Evolutionary conservation across 2,797 vertebrate genomes (phyloP).

Genomic region (Neostethus bicornis): DNA sequence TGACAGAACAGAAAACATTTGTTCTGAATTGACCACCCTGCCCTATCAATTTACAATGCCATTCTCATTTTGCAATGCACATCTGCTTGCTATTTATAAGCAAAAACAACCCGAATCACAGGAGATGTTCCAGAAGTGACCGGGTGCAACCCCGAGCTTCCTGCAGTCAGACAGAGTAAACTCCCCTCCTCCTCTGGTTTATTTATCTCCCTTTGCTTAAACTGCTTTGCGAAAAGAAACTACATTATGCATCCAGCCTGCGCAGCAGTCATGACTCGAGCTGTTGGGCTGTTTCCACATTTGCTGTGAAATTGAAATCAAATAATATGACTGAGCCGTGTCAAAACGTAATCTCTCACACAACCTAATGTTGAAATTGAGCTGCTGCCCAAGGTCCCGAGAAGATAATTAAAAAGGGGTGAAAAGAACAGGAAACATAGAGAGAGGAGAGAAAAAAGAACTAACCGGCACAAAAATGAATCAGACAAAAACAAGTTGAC

Average conservation of each 20-base stretch:
- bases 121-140: constrained; percentile 63
- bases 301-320: constrained; percentile 75
- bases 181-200: constrained; percentile 34
- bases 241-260: constrained; percentile 63
- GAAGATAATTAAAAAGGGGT: constrained; percentile 68
- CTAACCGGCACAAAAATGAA: constrained; percentile 48
- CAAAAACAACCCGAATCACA: constrained; percentile 54
- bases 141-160: constrained; percentile 46
- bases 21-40: constrained; percentile 47
- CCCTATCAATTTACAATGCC: constrained; percentile 48
- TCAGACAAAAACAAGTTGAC: constrained; percentile 58
- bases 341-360: constrained; percentile 76
- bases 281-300: constrained; percentile 71
- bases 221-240: constrained; percentile 34
- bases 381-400: constrained; percentile 68
- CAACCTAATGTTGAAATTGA: constrained; percentile 73
- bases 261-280: constrained; percentile 68
- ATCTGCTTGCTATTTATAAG: constrained; percentile 68
- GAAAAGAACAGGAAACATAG: constrained; percentile 38
- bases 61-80: constrained; percentile 57
- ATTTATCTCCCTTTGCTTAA: constrained; percentile 62
- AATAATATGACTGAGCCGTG: constrained; percentile 74
- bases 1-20: constrained; percentile 55
- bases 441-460: constrained; percentile 28
- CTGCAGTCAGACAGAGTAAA: constrained; percentile 28